phyloP scores from a whole-genome alignment of 1,140 invertebrate species.

The Cyrtorhinus lividipennis region DNA sequence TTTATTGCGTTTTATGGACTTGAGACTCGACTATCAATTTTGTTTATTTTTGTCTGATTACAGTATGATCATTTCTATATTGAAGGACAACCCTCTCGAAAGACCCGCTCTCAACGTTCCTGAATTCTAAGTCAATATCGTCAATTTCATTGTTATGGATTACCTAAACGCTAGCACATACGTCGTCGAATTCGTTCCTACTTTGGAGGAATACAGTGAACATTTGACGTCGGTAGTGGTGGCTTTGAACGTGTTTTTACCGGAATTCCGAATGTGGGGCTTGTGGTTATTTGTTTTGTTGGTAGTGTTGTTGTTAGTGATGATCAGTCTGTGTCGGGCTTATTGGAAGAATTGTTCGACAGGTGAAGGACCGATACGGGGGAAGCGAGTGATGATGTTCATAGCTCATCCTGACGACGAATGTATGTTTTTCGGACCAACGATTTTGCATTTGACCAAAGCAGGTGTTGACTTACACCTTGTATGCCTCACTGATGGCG shows the following conservation, averaged over 20 bases:
- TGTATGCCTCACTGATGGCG: constrained; percentile 72
- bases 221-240: not conserved
- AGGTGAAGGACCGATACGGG: not conserved
- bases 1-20: not conserved
- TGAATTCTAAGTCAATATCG: constrained; percentile 13
- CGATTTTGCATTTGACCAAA: constrained; percentile 54
- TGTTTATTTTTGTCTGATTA: constrained; percentile 27
- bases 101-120: constrained; percentile 26
- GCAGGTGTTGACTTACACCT: constrained; percentile 53
- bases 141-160: not conserved
- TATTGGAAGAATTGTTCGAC: not conserved
- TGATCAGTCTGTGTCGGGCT: not conserved
- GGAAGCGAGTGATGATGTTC: constrained; percentile 53
- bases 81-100: constrained; percentile 62
- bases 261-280: too few species aligned
- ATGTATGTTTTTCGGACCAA: constrained; percentile 95
- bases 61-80: constrained; percentile 54
- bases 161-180: not conserved
- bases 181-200: not conserved
- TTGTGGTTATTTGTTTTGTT: not conserved
- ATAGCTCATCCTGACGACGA: constrained; percentile 94
- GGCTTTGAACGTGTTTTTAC: not conserved
- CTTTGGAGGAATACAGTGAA: not conserved
- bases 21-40: not conserved
- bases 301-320: not conserved